A percentile compares a stretch with the other conserved stretches of the same genome.
Conservation (phyloP, 2,888 invertebrate species). For the Notodonta ziczac region DNA sequence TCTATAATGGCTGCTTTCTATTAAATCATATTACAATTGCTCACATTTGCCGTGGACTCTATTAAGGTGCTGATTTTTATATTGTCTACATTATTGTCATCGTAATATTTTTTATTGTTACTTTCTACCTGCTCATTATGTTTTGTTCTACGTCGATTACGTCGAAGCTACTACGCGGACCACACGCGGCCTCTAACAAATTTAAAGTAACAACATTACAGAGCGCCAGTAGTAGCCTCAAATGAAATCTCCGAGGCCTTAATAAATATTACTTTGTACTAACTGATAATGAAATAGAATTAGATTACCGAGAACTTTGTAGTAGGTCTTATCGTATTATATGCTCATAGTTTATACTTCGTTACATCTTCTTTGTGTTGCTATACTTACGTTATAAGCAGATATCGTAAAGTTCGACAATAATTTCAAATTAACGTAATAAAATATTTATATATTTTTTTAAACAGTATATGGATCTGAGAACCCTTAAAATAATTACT, state of each 20-base stretch:
- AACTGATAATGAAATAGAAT: constrained; percentile 54
- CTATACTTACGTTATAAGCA: neutral
- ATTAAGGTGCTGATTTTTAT: constrained; percentile 33
- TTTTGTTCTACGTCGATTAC: constrained; percentile 67
- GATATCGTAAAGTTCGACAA: neutral
- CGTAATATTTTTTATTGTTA: constrained; percentile 54
- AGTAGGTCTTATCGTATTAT: constrained; percentile 43
- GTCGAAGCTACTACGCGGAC: constrained; percentile 67
- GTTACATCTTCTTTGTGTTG: no score
- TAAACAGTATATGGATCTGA: neutral
- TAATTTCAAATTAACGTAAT: constrained; percentile 11
- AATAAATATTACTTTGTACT: constrained; percentile 64
- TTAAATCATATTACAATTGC: neutral
- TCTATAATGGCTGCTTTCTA: neutral
- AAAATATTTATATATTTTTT: constrained; percentile 14
- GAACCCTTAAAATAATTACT: constrained; percentile 25
- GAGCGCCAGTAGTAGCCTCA: constrained; percentile 59
- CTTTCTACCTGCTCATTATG: constrained; percentile 65
- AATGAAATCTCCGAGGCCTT: constrained; percentile 65
- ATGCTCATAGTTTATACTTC: constrained; percentile 8
- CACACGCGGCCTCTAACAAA: constrained; percentile 77
- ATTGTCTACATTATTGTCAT: constrained; percentile 49
- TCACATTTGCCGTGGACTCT: constrained; percentile 18
- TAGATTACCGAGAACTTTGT: constrained; percentile 48
- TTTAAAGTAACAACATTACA: constrained; percentile 74